Evolutionary conservation across 2,888 invertebrate species (phyloP).

Genomic region (Heliconius charithonia): DNA sequence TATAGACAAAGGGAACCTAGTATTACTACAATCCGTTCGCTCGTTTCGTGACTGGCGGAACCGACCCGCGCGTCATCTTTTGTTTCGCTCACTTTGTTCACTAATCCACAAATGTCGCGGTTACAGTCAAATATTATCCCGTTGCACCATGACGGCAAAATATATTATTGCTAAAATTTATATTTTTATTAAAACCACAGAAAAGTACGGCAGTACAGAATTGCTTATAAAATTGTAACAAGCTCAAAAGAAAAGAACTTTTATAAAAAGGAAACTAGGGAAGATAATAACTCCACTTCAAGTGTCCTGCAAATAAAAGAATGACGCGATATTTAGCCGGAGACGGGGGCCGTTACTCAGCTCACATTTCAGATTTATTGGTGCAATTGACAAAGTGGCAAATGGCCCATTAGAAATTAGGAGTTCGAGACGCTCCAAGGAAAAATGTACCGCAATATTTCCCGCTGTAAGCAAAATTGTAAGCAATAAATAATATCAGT

Average conservation of each 20-base stretch:
- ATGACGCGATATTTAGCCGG: slow-evolving; percentile 71
- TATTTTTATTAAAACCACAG: background rate
- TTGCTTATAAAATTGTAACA: slow-evolving; percentile 2
- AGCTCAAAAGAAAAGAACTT: slow-evolving; percentile 7
- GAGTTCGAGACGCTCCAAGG: slow-evolving; percentile 68
- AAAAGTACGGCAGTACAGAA: background rate
- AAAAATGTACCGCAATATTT: slow-evolving; percentile 81
- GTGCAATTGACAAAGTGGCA: slow-evolving; percentile 84
- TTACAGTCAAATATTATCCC: too few species aligned
- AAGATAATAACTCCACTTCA: slow-evolving; percentile 33
- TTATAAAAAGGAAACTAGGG: slow-evolving; percentile 12
- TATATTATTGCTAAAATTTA: background rate
- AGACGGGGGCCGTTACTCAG: slow-evolving; percentile 76
- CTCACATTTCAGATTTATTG: slow-evolving; percentile 78
- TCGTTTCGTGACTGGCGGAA: too few species aligned
- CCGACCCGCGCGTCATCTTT: too few species aligned
- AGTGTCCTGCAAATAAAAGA: slow-evolving; percentile 67
- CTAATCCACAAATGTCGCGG: too few species aligned
- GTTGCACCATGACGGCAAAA: too few species aligned
- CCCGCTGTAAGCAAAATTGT: slow-evolving; percentile 77
- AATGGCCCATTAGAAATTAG: slow-evolving; percentile 84
- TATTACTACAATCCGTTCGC: too few species aligned
- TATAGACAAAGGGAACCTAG: too few species aligned
- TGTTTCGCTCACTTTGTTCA: too few species aligned
- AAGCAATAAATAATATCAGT: slow-evolving; percentile 69